A percentile compares a stretch with the other conserved stretches of the same genome.
phyloP scores from a whole-genome alignment of 2,797 vertebrate genomes.

The Myioborus miniatus region DNA sequence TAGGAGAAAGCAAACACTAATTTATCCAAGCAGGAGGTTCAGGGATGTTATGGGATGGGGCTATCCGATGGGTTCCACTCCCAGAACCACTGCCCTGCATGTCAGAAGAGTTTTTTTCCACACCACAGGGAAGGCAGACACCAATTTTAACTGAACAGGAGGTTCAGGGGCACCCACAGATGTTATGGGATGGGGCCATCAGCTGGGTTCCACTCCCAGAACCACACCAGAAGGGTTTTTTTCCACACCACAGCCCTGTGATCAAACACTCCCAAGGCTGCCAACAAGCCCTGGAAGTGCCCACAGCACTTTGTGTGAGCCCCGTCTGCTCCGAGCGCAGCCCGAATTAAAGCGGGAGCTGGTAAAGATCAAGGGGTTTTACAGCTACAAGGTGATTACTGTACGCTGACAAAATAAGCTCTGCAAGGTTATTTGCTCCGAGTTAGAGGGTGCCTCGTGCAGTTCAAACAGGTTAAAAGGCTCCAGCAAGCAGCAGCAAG shows the following conservation, averaged over 20 bases:
- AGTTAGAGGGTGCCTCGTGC: neutral
- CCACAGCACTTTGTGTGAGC: neutral
- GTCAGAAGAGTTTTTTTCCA: neutral
- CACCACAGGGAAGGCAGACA: neutral
- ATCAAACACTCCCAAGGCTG: neutral
- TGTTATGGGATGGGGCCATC: fast-evolving
- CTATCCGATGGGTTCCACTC: neutral
- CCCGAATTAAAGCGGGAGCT: neutral
- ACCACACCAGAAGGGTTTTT: neutral
- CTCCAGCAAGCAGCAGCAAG: neutral
- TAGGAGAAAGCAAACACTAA: neutral
- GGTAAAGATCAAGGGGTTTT: neutral
- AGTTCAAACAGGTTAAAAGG: neutral
- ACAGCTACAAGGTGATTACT: neutral
- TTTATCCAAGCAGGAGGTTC: neutral
- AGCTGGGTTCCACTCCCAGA: neutral
- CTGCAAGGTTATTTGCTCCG: neutral
- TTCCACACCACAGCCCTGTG: neutral
- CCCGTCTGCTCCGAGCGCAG: neutral
- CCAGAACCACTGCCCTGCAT: neutral
- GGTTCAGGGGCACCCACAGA: neutral
- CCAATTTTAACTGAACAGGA: neutral
- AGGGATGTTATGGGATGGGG: neutral
- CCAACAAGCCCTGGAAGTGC: neutral
- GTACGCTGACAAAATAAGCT: neutral